Conservation (phyloP, 2,888 invertebrate species). For the Drosophila ezoana region DNA sequence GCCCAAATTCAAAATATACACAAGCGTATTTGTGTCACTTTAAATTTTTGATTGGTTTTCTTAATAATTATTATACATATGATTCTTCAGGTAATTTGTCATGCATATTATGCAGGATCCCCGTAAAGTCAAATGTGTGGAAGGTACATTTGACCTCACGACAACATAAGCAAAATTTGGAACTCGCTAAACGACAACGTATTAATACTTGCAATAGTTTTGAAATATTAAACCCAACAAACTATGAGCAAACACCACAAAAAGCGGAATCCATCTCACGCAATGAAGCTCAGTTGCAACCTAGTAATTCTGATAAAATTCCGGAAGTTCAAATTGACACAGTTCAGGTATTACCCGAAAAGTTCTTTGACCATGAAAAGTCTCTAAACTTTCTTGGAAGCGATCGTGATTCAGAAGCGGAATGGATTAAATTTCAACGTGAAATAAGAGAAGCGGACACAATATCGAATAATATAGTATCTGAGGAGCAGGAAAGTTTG, state of each 20-base stretch:
- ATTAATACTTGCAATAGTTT: constrained; percentile 72
- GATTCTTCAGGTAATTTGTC: constrained; percentile 93
- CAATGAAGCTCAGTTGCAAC: not conserved
- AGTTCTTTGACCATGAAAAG: constrained; percentile 95
- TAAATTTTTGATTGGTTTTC: constrained; percentile 65
- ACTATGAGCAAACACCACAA: not conserved
- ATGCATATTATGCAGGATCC: constrained; percentile 93
- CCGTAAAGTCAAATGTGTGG: constrained; percentile 94
- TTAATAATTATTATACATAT: constrained; percentile 87
- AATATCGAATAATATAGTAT: constrained; percentile 94
- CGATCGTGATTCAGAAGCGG: constrained; percentile 94
- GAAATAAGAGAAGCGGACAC: constrained; percentile 94
- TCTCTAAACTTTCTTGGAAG: constrained; percentile 92
- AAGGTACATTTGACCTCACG: constrained; percentile 94
- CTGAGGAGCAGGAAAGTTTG: constrained; percentile 96
- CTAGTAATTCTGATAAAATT: not conserved
- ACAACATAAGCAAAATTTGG: constrained; percentile 92
- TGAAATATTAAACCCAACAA: not conserved
- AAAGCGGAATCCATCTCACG: constrained; percentile 1
- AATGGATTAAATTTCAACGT: constrained; percentile 96
- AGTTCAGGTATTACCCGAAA: constrained; percentile 89
- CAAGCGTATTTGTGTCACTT: not conserved
- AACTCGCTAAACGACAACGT: constrained; percentile 88
- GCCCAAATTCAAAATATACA: not conserved
- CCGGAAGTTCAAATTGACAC: not conserved